Base-by-base conservation (phyloP, 2,113 vertebrate genomes). In the Pagrus major region DNA sequence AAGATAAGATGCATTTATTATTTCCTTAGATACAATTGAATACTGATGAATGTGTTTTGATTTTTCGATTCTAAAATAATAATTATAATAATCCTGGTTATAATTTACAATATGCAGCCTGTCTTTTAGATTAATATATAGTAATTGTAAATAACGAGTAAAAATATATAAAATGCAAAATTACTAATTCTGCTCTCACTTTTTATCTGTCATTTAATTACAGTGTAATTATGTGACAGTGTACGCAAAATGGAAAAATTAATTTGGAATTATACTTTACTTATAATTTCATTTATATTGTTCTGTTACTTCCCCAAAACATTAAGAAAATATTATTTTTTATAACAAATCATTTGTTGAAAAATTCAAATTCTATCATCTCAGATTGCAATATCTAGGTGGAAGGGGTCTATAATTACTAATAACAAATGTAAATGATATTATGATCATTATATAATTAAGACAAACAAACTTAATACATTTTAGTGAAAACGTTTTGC, bases 41-140 rank as follows among this genome's bases (percentile, higher is more conserved):
- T 35, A 59, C 14, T 65, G 23, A 35, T 7, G 51, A 35, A 71
- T 37, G 18, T 37, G 16, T 65, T 67, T 14, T 21, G 11, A 31
- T 56, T 70, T 74, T 66, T n/a, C 27, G 12, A 52, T 74, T 47
- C 77, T 39, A 71, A 15, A 6, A 5, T 60, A 6, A 75, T 65
- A n/a, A n/a, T n/a, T n/a, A n/a, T n/a, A n/a, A n/a, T 31, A 49
- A 41, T 9, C 11, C 3, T 56, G 7, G 8, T 63, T 61, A 5
- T 44, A 56, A 66, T 60, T 80, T 25, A 71, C 27, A 47, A 18
- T 29, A 27, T 9, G 6, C 12, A 12, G 11, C 11, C 8, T 74
- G 29, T 73, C 23, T 18, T 70, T 71, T 23, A 68, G 6, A 69
- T 31, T 51, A 23, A 33, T 27, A 39, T 71, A 54, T n/a, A 55